A percentile compares a stretch with the other conserved stretches of the same genome.
Conservation (phyloP, 2,113 vertebrate species). For the Diphyllodes magnificus region DNA sequence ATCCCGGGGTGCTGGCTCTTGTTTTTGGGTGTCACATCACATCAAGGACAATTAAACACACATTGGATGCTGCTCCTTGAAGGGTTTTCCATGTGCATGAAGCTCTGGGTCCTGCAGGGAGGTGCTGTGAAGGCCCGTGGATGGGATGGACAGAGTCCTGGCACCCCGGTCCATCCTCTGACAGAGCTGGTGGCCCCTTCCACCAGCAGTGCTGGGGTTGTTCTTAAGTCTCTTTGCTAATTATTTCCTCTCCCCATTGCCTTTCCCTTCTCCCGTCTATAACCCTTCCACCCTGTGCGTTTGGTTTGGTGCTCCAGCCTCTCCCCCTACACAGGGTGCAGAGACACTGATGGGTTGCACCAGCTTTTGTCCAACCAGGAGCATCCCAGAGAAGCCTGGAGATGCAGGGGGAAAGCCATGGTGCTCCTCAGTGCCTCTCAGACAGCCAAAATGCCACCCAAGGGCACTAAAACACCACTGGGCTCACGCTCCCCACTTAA, state of each 20-base stretch:
- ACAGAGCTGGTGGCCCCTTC: neutral
- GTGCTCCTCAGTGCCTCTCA: neutral
- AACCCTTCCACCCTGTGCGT: neutral
- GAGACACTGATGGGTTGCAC: fast-evolving
- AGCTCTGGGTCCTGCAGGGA: neutral
- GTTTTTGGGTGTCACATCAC: neutral
- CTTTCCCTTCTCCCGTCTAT: neutral
- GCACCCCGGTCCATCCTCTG: neutral
- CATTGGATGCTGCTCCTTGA: neutral
- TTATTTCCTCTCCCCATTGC: neutral
- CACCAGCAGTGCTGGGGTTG: neutral
- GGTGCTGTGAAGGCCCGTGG: neutral
- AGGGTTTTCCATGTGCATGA: neutral
- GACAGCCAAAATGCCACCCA: neutral
- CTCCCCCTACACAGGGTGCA: fast-evolving
- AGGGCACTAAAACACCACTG: neutral
- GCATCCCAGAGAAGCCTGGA: neutral
- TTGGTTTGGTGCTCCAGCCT: neutral
- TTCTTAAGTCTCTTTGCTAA: neutral
- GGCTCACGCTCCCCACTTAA: fast-evolving
- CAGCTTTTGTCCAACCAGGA: neutral
- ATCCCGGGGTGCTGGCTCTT: fast-evolving
- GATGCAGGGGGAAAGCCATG: neutral
- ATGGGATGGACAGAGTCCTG: neutral
- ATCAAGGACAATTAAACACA: neutral